A percentile compares a stretch with the other conserved stretches of the same genome.
Conservation (phyloP, 2,888 invertebrate species). For the Cheilosia impressa region DNA sequence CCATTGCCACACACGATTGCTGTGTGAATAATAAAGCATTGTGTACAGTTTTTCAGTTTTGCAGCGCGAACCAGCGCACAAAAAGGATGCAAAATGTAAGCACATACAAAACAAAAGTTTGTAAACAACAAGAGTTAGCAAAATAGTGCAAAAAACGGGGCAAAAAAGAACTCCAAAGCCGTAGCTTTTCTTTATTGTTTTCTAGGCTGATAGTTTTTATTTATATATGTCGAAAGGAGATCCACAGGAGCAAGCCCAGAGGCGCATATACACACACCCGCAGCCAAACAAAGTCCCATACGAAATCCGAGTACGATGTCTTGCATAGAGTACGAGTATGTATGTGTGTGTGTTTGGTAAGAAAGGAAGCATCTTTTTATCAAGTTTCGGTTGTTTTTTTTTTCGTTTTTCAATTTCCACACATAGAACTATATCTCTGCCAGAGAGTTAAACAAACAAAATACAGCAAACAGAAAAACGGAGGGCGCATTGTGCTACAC, state of each 20-base stretch:
- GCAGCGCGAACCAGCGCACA: slow-evolving; percentile 48
- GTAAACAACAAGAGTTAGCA: slow-evolving; percentile 39
- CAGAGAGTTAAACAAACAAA: slow-evolving; percentile 67
- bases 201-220: slow-evolving; percentile 68
- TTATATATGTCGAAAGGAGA: slow-evolving; percentile 37
- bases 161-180: slow-evolving; percentile 42
- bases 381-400: slow-evolving; percentile 9
- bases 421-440: slow-evolving; percentile 47
- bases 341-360: slow-evolving; percentile 1
- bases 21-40: slow-evolving; percentile 62
- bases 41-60: slow-evolving; percentile 59
- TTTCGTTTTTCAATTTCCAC: slow-evolving; percentile 47
- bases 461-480: slow-evolving; percentile 43
- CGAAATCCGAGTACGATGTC: background rate
- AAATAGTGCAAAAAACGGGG: slow-evolving; percentile 6
- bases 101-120: slow-evolving; percentile 63
- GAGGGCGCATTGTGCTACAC: slow-evolving; percentile 16
- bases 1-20: slow-evolving; percentile 39
- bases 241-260: slow-evolving; percentile 31
- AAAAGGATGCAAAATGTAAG: slow-evolving; percentile 52
- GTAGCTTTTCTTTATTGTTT: slow-evolving; percentile 72
- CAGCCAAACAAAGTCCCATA: background rate
- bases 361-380: slow-evolving; percentile 64
- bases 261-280: background rate
- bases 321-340: no score